phyloP scores from a whole-genome alignment of 2,113 vertebrate genomes.

The Oxygymnocypris stewartii region DNA sequence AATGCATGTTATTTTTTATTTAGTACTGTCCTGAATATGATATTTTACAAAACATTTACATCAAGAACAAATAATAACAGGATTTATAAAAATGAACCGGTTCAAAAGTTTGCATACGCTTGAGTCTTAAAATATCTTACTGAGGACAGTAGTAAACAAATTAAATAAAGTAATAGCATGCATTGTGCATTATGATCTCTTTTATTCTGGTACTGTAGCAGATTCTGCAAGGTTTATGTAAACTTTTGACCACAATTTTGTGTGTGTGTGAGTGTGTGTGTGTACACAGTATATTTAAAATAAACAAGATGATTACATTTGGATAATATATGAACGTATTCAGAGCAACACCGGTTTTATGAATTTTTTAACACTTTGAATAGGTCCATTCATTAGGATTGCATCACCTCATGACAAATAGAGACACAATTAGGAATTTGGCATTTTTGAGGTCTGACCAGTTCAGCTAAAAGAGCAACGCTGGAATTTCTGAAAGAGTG shows the following conservation, averaged over 20 bases:
- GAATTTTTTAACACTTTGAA: background rate
- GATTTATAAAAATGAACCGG: background rate
- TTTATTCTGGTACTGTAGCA: too few relatives aligned
- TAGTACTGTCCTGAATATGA: background rate
- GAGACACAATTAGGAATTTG: background rate
- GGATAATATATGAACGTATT: background rate
- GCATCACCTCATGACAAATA: background rate
- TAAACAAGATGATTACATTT: background rate
- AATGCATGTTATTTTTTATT: background rate
- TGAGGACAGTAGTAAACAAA: background rate
- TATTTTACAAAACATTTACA: background rate
- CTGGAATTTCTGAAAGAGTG: background rate
- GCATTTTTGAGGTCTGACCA: background rate
- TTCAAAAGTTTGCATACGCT: background rate
- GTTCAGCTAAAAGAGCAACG: background rate
- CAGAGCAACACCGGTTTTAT: background rate
- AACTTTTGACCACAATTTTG: too few relatives aligned
- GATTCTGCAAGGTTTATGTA: too few relatives aligned
- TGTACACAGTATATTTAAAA: too few relatives aligned
- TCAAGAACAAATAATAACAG: too few relatives aligned
- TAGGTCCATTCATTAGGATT: background rate
- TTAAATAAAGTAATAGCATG: background rate
- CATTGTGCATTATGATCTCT: background rate
- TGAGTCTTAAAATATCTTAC: background rate
- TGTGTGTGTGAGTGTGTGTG: too few relatives aligned